Conservation (phyloP, 2,888 invertebrate species). For the Microplitis deprimator region DNA sequence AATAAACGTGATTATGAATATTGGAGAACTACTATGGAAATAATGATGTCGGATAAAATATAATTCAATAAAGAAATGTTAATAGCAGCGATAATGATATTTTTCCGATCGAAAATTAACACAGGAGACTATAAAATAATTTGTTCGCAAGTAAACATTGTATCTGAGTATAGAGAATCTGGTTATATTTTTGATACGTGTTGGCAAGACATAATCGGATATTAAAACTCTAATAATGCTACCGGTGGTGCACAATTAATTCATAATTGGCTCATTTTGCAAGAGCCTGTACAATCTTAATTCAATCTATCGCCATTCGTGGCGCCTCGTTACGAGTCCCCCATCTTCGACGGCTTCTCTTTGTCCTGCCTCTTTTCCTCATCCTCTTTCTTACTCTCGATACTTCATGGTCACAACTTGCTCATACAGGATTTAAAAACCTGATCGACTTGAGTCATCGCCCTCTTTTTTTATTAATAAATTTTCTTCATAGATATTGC, state of each 20-base stretch:
- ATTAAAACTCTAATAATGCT: conserved; percentile 67
- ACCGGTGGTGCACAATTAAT: conserved; percentile 68
- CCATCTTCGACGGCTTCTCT: conserved; percentile 55
- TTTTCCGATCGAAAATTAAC: not conserved
- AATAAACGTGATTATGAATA: not conserved
- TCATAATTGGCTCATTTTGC: conserved; percentile 70
- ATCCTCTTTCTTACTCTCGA: conserved; percentile 19
- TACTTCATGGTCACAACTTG: conserved; percentile 17
- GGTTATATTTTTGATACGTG: conserved; percentile 53
- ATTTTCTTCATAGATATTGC: conserved; percentile 55
- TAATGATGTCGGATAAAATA: not conserved
- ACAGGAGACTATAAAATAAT: conserved; percentile 11
- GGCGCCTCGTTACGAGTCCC: conserved; percentile 63
- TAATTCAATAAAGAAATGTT: conserved; percentile 15
- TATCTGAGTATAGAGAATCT: conserved; percentile 39
- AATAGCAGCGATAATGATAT: not conserved
- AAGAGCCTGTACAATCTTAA: conserved; percentile 68
- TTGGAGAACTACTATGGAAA: conserved; percentile 41
- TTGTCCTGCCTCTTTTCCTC: conserved; percentile 47
- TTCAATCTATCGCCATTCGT: conserved; percentile 70
- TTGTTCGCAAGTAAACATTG: conserved; percentile 1
- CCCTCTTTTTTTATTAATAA: conserved; percentile 47
- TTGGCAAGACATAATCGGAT: conserved; percentile 70
- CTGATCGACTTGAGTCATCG: conserved; percentile 32
- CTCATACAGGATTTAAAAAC: conserved; percentile 16